Conservation (phyloP, 2,113 vertebrate genomes). For the Calidris pygmaea region DNA sequence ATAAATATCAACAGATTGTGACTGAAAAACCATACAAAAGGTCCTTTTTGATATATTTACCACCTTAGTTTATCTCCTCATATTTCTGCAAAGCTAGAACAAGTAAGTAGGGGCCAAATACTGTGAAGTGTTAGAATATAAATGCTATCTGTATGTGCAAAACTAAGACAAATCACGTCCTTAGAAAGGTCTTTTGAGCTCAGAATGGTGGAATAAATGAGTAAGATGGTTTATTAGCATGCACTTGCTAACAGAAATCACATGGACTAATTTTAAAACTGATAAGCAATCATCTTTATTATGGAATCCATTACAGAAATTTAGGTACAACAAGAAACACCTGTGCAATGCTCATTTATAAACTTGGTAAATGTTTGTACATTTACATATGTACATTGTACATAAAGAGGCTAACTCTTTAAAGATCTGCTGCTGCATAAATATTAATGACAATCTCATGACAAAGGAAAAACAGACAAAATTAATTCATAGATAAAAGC, state of each 20-base stretch:
- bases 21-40: background rate
- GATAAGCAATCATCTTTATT: background rate
- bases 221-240: background rate
- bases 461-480: background rate
- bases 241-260: background rate
- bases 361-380: background rate
- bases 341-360: background rate
- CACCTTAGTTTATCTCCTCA: background rate
- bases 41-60: background rate
- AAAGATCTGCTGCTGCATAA: background rate
- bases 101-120: background rate
- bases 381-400: too few relatives aligned
- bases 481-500: background rate
- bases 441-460: background rate
- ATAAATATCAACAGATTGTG: background rate
- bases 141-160: background rate
- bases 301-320: background rate
- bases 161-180: background rate
- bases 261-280: background rate
- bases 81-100: background rate
- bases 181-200: background rate
- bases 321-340: background rate
- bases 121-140: rapidly evolving
- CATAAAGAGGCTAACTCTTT: background rate
- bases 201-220: background rate